phyloP scores from a whole-genome alignment of 2,113 vertebrate genomes.

The Crotalus viridis region DNA sequence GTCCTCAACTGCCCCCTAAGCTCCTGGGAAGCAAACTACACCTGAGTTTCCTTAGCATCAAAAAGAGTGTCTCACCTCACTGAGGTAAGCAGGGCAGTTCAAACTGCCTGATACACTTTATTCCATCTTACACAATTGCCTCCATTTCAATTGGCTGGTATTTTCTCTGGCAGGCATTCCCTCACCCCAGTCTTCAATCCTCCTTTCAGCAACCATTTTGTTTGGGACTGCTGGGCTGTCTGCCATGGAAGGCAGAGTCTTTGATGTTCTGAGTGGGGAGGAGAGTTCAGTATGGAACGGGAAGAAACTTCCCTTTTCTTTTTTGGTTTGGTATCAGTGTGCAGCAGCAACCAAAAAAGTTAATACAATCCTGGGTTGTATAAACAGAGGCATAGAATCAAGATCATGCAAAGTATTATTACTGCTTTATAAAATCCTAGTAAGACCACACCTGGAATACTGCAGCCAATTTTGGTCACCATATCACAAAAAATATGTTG shows the following conservation, averaged over 20 bases:
- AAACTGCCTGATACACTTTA: background rate
- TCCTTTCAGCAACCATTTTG: background rate
- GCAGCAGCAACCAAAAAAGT: no score
- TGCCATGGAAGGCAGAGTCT: background rate
- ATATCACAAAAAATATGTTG: no score
- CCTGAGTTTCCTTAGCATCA: background rate
- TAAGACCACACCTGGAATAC: no score
- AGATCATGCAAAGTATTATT: no score
- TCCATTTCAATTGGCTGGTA: background rate
- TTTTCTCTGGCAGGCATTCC: background rate
- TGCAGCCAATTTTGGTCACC: no score
- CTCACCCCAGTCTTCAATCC: background rate
- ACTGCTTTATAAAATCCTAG: no score
- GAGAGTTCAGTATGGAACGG: background rate
- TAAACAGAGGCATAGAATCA: no score
- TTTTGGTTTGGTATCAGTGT: background rate
- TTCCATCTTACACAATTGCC: background rate
- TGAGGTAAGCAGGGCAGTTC: background rate
- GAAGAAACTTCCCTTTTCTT: background rate
- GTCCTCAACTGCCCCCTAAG: background rate
- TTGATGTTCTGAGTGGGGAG: background rate
- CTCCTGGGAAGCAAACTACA: background rate
- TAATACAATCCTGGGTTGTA: no score
- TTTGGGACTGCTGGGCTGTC: background rate
- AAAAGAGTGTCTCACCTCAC: background rate